A percentile compares a stretch with the other conserved stretches of the same genome.
Evolutionary conservation across 2,113 vertebrate species (phyloP).

Genomic region (Paralichthys olivaceus): DNA sequence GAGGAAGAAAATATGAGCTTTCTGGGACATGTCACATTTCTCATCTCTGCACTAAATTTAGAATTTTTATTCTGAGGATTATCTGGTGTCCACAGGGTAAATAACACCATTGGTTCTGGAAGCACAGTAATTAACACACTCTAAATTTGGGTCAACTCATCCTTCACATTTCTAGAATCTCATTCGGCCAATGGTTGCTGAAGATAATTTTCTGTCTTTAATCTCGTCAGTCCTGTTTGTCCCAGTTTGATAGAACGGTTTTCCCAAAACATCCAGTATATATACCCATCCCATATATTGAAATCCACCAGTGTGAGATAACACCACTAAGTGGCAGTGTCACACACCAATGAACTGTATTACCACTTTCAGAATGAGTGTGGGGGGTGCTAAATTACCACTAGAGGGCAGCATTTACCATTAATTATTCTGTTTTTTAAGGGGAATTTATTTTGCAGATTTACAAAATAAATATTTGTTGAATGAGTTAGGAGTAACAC

Average conservation of each 20-base stretch:
- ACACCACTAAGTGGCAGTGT: conserved; percentile 63
- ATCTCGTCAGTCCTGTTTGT: conserved; percentile 14
- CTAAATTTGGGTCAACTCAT: conserved; percentile 36
- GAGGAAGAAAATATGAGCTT: conserved; percentile 28
- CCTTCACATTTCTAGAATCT: neutral
- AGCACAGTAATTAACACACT: conserved; percentile 27
- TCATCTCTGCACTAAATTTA: conserved; percentile 41
- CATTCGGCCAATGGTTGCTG: conserved; percentile 6
- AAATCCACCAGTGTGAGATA: neutral
- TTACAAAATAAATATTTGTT: neutral
- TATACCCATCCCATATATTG: conserved; percentile 32
- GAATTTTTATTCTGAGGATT: conserved; percentile 47
- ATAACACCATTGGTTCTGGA: conserved; percentile 29
- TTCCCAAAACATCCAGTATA: conserved; percentile 21
- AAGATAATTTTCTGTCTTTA: neutral
- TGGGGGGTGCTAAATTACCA: neutral
- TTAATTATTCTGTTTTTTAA: too few species aligned
- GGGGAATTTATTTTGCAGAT: too few species aligned
- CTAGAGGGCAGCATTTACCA: neutral
- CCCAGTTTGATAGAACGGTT: conserved; percentile 21
- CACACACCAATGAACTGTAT: conserved; percentile 4
- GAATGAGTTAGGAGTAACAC: neutral
- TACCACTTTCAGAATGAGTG: neutral
- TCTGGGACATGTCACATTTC: conserved; percentile 41
- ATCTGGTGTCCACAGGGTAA: conserved; percentile 33